Percentiles rank a stretch among this genome's conserved stretches.
Conservation (phyloP, 2,797 vertebrate species). For the Hirundo rustica region DNA sequence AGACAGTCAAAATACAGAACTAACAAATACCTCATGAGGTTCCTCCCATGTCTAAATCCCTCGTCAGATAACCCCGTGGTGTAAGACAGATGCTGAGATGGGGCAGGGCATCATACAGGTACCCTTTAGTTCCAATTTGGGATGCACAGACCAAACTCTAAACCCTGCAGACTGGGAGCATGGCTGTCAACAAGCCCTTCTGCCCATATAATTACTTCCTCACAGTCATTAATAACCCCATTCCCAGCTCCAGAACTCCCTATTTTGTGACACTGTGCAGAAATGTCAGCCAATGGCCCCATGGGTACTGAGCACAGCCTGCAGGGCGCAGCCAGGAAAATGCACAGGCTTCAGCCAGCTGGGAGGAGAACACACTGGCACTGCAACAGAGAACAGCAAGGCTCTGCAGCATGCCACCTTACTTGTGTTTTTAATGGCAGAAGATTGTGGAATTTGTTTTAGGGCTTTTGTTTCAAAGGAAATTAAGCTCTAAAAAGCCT, state of each 20-base stretch:
- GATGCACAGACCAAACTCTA: background rate
- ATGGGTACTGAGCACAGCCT: background rate
- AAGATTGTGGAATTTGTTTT: slow-evolving; percentile 8
- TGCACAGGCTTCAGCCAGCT: background rate
- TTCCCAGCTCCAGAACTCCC: background rate
- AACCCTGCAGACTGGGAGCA: background rate
- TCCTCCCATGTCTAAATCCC: background rate
- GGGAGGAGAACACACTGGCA: background rate
- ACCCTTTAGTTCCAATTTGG: background rate
- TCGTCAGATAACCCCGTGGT: background rate
- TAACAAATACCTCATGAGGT: background rate
- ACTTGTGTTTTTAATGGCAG: background rate
- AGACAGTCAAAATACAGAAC: background rate
- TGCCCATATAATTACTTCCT: background rate
- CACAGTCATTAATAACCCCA: background rate
- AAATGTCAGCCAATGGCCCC: slow-evolving; percentile 7
- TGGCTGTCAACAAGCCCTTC: background rate
- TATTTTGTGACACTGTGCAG: background rate
- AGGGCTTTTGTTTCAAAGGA: slow-evolving; percentile 9
- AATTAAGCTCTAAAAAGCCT: slow-evolving; percentile 27
- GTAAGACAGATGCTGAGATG: background rate
- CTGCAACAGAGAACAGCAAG: background rate
- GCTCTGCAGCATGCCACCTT: background rate
- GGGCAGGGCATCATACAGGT: background rate
- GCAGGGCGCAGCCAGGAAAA: background rate